phyloP scores from a whole-genome alignment of 2,888 invertebrate genomes.

The Protodeltote pygarga region DNA sequence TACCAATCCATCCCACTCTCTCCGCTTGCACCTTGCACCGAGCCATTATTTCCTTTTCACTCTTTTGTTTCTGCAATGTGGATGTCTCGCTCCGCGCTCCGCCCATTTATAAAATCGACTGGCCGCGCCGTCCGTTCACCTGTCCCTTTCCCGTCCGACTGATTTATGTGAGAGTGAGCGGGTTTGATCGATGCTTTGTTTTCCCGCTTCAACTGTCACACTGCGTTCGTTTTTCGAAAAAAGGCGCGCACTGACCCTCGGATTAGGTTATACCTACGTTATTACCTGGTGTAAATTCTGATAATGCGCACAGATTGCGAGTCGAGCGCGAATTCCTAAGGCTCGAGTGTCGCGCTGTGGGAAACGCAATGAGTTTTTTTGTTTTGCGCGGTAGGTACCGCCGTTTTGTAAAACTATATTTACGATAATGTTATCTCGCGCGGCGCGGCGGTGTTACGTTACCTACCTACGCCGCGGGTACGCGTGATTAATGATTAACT shows the following conservation, averaged over 20 bases:
- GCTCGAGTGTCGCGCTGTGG: slow-evolving; percentile 75
- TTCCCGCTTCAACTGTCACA: slow-evolving; percentile 77
- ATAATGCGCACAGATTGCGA: slow-evolving; percentile 77
- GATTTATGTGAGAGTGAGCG: slow-evolving; percentile 87
- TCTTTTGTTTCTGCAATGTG: slow-evolving; percentile 82
- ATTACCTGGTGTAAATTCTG: slow-evolving; percentile 75
- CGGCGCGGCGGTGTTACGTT: slow-evolving; percentile 75
- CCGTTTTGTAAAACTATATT: slow-evolving; percentile 82
- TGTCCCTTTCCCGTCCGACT: slow-evolving; percentile 84
- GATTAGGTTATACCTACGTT: slow-evolving; percentile 71
- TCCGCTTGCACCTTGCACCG: slow-evolving; percentile 79
- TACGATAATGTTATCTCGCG: slow-evolving; percentile 81
- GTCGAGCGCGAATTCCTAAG: slow-evolving; percentile 69
- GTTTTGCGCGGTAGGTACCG: slow-evolving; percentile 75
- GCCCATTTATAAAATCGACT: slow-evolving; percentile 87
- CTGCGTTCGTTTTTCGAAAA: slow-evolving; percentile 69
- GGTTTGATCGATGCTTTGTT: slow-evolving; percentile 85
- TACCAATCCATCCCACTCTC: slow-evolving; percentile 68
- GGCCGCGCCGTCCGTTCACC: slow-evolving; percentile 79
- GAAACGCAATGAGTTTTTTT: slow-evolving; percentile 63
- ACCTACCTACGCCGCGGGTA: slow-evolving; percentile 65
- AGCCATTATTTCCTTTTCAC: slow-evolving; percentile 81
- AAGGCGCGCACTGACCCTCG: slow-evolving; percentile 63
- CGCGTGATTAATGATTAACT: slow-evolving; percentile 76
- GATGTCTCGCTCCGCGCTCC: slow-evolving; percentile 82